Percentiles rank a stretch among this genome's conserved stretches.
Evolutionary conservation across 2,888 invertebrate species (phyloP).

Genomic region (Notodonta dromedarius): DNA sequence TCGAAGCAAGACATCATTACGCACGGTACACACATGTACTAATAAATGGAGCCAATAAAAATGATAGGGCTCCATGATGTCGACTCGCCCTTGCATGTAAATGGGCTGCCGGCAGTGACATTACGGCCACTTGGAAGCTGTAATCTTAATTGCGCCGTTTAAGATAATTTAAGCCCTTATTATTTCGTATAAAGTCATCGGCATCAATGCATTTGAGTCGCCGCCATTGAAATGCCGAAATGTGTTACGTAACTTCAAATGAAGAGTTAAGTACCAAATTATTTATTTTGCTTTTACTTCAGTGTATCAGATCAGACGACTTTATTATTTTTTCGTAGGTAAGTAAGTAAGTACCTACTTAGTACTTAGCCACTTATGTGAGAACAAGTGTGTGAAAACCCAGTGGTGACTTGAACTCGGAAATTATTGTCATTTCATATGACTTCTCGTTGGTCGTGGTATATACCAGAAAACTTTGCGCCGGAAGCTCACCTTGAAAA

Average conservation of each 20-base stretch:
- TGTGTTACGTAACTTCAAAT: constrained; percentile 14
- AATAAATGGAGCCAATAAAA: constrained; percentile 44
- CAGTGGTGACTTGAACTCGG: too few relatives aligned
- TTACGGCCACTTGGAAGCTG: constrained; percentile 58
- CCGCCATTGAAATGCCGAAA: constrained; percentile 32
- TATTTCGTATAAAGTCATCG: constrained; percentile 54
- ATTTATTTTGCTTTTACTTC: too few relatives aligned
- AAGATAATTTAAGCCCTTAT: constrained; percentile 60
- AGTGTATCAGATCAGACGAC: too few relatives aligned
- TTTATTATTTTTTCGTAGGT: too few relatives aligned
- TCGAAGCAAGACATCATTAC: constrained; percentile 34
- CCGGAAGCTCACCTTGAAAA: too few relatives aligned
- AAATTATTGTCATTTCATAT: too few relatives aligned
- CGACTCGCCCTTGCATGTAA: constrained; percentile 51
- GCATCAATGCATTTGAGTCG: constrained; percentile 45
- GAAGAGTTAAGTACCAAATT: background rate
- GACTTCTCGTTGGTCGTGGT: too few relatives aligned
- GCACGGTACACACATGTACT: constrained; percentile 34
- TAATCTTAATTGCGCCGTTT: constrained; percentile 67
- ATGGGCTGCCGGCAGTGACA: constrained; percentile 55
- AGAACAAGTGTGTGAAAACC: too few relatives aligned
- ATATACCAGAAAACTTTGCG: too few relatives aligned
- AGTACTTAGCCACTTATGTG: too few relatives aligned
- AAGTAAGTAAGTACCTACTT: too few relatives aligned
- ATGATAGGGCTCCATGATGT: constrained; percentile 32